phyloP scores from a whole-genome alignment of 2,113 vertebrate species.

The Marcusenius ussheri region DNA sequence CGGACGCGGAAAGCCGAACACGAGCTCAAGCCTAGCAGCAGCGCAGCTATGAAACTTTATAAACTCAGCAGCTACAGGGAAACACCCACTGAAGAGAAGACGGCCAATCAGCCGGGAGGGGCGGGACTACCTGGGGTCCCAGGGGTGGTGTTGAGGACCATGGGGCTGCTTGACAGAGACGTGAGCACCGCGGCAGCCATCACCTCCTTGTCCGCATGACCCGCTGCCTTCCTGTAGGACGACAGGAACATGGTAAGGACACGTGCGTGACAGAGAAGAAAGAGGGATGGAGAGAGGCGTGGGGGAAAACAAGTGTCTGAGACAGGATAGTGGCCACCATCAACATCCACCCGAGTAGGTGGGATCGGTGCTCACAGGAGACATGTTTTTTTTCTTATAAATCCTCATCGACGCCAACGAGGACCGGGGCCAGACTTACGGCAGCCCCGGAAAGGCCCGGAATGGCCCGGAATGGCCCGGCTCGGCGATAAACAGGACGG shows the following conservation, averaged over 20 bases:
- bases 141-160: neutral
- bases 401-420: neutral
- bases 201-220: constrained; percentile 10
- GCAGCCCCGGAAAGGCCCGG: neutral
- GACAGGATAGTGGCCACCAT: neutral
- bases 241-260: neutral
- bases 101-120: neutral
- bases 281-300: neutral
- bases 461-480: neutral
- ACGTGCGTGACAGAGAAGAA: neutral
- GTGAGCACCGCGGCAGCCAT: neutral
- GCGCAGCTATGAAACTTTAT: neutral
- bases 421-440: neutral
- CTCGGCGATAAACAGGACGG: neutral
- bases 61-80: neutral
- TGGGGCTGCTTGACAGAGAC: constrained; percentile 1
- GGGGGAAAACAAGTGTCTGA: neutral
- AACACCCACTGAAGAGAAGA: neutral
- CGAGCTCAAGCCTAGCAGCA: neutral
- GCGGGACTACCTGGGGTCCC: neutral
- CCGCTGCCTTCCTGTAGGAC: neutral
- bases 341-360: neutral
- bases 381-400: neutral
- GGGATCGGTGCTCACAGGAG: neutral
- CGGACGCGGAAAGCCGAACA: neutral